These are phyloP conservation scores for Glaucidium brasilianum DNA, from an alignment of 2,113 vertebrate species.

Conservation along the genomic window DNA sequence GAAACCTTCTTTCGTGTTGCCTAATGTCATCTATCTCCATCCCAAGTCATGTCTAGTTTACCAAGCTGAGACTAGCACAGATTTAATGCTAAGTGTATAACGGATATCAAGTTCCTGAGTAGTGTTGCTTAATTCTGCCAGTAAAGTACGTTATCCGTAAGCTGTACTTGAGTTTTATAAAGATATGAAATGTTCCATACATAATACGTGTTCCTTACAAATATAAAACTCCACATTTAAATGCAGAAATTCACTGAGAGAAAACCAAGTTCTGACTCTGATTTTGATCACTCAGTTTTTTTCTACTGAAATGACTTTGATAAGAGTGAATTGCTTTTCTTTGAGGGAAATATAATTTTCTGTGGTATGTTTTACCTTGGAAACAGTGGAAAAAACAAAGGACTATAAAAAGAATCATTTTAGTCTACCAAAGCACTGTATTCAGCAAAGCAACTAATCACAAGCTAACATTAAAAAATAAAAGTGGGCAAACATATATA, in stretches of 20 bases:
- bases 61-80: neutral
- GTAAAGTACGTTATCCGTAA: neutral
- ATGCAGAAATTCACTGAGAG: neutral
- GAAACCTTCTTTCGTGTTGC: neutral
- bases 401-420: neutral
- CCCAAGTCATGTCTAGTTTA: neutral
- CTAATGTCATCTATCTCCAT: neutral
- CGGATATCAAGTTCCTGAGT: neutral
- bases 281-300: conserved; percentile 1
- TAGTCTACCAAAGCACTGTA: neutral
- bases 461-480: neutral
- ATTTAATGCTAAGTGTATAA: neutral
- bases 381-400: neutral
- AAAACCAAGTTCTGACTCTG: neutral
- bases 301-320: neutral
- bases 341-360: neutral
- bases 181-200: neutral
- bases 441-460: neutral
- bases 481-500: neutral
- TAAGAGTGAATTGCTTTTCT: neutral
- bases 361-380: neutral
- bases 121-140: neutral
- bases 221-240: neutral
- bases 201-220: neutral
- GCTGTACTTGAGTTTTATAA: neutral